phyloP scores from a whole-genome alignment of 2,888 invertebrate genomes.

The Tachina grossa region DNA sequence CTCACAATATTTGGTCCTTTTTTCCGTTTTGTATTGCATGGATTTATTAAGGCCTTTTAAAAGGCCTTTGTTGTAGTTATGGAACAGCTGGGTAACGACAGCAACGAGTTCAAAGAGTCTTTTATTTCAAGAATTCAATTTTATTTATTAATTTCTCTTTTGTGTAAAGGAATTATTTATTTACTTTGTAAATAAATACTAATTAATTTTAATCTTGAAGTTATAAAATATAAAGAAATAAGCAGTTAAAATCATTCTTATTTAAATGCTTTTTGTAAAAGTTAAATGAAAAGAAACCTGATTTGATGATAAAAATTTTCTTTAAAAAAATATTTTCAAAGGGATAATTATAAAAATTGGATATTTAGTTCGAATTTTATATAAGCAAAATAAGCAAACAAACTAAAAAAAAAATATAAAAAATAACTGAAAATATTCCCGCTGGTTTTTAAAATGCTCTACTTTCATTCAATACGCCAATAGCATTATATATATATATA shows the following conservation, averaged over 20 bases:
- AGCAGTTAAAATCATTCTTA: not conserved
- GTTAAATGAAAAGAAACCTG: not conserved
- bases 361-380: too few relatives aligned
- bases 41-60: not conserved
- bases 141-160: constrained; percentile 8
- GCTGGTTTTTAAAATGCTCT: too few relatives aligned
- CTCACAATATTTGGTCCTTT: too few relatives aligned
- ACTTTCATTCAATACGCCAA: too few relatives aligned
- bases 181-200: constrained; percentile 15
- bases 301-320: not conserved
- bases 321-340: too few relatives aligned
- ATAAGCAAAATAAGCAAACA: too few relatives aligned
- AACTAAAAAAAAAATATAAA: too few relatives aligned
- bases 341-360: too few relatives aligned
- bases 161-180: constrained; percentile 15
- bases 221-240: not conserved
- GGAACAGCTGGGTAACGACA: too few relatives aligned
- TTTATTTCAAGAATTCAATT: not conserved
- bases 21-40: too few relatives aligned
- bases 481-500: too few relatives aligned
- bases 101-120: constrained; percentile 1
- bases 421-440: too few relatives aligned
- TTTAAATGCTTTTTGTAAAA: not conserved
- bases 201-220: constrained; percentile 1
- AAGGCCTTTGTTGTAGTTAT: not conserved